Evolutionary conservation across 1,140 invertebrate species (phyloP), one percentile per base, ranked within the genome.

Genomic region (Drosophila pallidifrons): DNA sequence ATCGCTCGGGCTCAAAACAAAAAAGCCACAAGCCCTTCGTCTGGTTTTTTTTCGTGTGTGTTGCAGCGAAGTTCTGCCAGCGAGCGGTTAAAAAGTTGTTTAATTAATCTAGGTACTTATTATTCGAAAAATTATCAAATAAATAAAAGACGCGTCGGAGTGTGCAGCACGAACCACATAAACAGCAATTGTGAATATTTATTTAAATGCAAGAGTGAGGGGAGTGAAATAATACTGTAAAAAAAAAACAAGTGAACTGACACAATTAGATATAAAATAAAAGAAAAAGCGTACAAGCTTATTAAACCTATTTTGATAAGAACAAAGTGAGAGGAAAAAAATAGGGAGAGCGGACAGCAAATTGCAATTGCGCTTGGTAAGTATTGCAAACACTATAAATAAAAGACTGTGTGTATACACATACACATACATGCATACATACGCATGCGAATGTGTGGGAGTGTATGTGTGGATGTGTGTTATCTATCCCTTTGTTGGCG

Each of bases 401-500:
- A 72, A 58, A 47, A 51, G 11, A 45, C 41, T 46, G 38, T 59
- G 57, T 46, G 41, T 59, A 59, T n/a, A 54, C 16, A 35, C 47
- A 55, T 13, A 54, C 28, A 54, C 30, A 30, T 20, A 57, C n/a
- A 10, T 15, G 8, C 11, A 15, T 13, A 35, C 25, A 32, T 11
- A 45, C 6, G 38, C 13, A 41, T 59, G 43, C 28, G 32, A 41
- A 2, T 57, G 41, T 52, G 35, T 32, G n/a, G 41, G 43, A 16
- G 16, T 25, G 16, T 70, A 28, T 38, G 13, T 55, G 64, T 43
- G 49, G 52, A n/a, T 46, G 58, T 61, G 43, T 38, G 67, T 75
- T 75, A 75, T 71, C 73, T 75, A 75, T 71, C 73, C 67, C 67
- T 72, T 65, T 61, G 57, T 52, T 65, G 47, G 61, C n/a, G 41